These are phyloP conservation scores for Polymixis flavicincta DNA, from an alignment of 2,888 invertebrate species.

Conservation along the genomic window DNA sequence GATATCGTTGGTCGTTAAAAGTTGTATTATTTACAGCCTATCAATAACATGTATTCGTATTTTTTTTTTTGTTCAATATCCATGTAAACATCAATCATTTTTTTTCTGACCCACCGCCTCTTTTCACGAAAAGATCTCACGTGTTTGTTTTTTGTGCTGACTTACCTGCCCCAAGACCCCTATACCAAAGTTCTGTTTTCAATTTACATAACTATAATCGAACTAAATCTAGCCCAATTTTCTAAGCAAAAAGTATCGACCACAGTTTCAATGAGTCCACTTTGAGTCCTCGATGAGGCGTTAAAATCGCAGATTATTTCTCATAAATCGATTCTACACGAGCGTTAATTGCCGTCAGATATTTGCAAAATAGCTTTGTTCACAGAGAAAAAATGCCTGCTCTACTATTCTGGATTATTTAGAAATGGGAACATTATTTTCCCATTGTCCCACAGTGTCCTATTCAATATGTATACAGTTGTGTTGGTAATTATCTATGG, in stretches of 20 bases:
- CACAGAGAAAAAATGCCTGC: constrained; percentile 11
- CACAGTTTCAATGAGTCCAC: constrained; percentile 37
- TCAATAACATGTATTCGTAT: neutral
- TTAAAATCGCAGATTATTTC: constrained; percentile 53
- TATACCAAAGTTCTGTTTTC: neutral
- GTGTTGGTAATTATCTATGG: neutral
- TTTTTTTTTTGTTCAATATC: neutral
- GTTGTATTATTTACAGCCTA: neutral
- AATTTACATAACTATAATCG: neutral
- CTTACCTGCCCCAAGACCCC: neutral
- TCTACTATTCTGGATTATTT: constrained; percentile 21
- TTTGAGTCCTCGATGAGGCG: constrained; percentile 40
- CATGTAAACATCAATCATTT: neutral
- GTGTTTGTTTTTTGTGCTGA: constrained; percentile 6
- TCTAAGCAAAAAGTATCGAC: constrained; percentile 25
- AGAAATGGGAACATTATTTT: constrained; percentile 5
- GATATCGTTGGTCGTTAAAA: neutral
- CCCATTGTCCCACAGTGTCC: neutral
- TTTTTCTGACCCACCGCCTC: neutral
- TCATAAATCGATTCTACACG: constrained; percentile 51
- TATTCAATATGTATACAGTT: constrained; percentile 35
- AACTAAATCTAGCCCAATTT: neutral
- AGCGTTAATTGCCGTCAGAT: constrained; percentile 22
- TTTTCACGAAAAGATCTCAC: neutral
- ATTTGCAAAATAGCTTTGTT: constrained; percentile 33